Evolutionary conservation across 2,113 vertebrate genomes (phyloP).

Genomic region (Rhadina sibilatrix): DNA sequence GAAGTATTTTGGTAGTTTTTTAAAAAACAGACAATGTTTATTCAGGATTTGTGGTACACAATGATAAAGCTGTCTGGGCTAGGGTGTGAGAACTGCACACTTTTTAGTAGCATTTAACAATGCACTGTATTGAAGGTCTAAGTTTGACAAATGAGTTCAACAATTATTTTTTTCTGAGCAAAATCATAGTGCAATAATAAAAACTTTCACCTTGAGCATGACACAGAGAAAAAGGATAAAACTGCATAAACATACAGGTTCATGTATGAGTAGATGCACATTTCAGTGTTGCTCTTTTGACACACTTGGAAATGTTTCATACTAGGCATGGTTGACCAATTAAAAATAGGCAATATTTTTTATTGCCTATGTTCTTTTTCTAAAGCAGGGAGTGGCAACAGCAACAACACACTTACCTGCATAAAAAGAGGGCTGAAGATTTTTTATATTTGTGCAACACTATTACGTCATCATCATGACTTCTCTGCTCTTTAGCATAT

Average conservation of each 20-base stretch:
- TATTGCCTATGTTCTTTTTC: background rate
- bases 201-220: background rate
- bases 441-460: background rate
- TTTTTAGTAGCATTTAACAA: background rate
- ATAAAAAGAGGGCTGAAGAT: background rate
- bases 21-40: background rate
- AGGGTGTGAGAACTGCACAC: background rate
- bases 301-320: background rate
- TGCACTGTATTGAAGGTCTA: background rate
- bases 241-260: background rate
- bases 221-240: background rate
- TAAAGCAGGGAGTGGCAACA: background rate
- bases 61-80: background rate
- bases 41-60: background rate
- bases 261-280: background rate
- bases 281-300: background rate
- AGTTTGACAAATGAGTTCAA: background rate
- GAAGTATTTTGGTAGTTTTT: background rate
- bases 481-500: background rate
- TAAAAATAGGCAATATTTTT: background rate
- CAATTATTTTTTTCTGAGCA: background rate
- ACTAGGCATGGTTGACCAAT: background rate
- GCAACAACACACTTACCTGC: background rate
- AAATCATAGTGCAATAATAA: background rate
- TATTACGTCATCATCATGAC: background rate